A percentile compares a stretch with the other conserved stretches of the same genome.
Conservation (phyloP, 2,888 invertebrate species). For the Allacma fusca region DNA sequence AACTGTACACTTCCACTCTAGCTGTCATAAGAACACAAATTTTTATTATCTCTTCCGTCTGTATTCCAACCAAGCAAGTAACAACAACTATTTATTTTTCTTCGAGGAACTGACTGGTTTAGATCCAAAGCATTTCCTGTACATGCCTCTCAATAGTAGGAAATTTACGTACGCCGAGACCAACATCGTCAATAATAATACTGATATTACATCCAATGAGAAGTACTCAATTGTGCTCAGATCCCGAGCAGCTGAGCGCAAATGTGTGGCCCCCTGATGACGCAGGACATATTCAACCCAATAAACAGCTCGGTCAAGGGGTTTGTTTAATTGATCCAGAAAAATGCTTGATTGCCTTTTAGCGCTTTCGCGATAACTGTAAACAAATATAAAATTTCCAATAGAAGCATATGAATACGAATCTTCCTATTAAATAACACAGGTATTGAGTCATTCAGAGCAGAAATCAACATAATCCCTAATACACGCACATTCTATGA, state of each 20-base stretch:
- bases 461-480: too few relatives aligned
- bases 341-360: not conserved
- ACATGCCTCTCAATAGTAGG: not conserved
- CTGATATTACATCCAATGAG: not conserved
- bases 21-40: too few relatives aligned
- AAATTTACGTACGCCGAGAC: not conserved
- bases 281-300: not conserved
- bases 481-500: too few relatives aligned
- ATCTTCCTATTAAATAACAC: too few relatives aligned
- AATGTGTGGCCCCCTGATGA: not conserved
- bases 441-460: too few relatives aligned
- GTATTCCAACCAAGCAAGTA: too few relatives aligned
- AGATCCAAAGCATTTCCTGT: not conserved
- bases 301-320: not conserved
- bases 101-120: not conserved
- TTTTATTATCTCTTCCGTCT: too few relatives aligned
- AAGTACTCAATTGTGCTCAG: not conserved
- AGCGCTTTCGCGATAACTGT: not conserved
- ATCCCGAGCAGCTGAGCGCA: not conserved
- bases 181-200: not conserved
- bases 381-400: not conserved
- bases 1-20: too few relatives aligned
- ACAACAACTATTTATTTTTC: not conserved
- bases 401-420: not conserved
- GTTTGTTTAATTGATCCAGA: not conserved